Percentiles rank a stretch among this genome's conserved stretches.
phyloP scores from a whole-genome alignment of 2,113 vertebrate species.

The Syngnathoides biaculeatus region DNA sequence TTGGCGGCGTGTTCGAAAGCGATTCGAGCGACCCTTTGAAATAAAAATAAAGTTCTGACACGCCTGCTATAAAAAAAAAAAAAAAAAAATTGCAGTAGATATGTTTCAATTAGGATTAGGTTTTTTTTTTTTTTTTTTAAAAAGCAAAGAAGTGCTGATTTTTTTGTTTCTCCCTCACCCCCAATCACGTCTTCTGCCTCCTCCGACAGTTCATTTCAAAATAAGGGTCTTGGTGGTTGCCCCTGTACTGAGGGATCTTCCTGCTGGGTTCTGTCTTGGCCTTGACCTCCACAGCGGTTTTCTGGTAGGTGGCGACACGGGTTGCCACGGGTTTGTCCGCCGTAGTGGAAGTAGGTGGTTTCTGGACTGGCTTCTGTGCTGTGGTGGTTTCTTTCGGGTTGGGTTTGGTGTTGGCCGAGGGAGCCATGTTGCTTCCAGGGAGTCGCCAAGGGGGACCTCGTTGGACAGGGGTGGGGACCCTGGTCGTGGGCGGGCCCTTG shows the following conservation, averaged over 20 bases:
- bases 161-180: not conserved
- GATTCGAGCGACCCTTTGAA: too few relatives aligned
- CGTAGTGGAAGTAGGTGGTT: constrained; percentile 15
- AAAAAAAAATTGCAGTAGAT: constrained; percentile 1
- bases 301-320: constrained; percentile 27
- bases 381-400: constrained; percentile 68
- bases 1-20: not conserved
- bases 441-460: constrained; percentile 38
- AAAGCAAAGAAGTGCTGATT: constrained; percentile 25
- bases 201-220: constrained; percentile 87
- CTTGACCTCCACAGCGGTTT: constrained; percentile 35
- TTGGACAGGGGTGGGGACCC: constrained; percentile 1
- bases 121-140: too few relatives aligned
- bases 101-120: constrained; percentile 13
- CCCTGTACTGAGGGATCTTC: constrained; percentile 26
- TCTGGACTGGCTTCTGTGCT: constrained; percentile 27
- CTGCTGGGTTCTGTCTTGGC: constrained; percentile 19
- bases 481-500: constrained; percentile 21
- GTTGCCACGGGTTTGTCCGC: constrained; percentile 30
- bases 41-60: not conserved
- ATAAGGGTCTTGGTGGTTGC: constrained; percentile 78
- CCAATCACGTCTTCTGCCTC: constrained; percentile 62
- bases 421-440: constrained; percentile 54
- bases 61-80: constrained; percentile 6
- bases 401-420: constrained; percentile 67